A percentile compares a stretch with the other conserved stretches of the same genome.
Conservation (phyloP, 2,797 vertebrate species). For the Nannoperca australis region DNA sequence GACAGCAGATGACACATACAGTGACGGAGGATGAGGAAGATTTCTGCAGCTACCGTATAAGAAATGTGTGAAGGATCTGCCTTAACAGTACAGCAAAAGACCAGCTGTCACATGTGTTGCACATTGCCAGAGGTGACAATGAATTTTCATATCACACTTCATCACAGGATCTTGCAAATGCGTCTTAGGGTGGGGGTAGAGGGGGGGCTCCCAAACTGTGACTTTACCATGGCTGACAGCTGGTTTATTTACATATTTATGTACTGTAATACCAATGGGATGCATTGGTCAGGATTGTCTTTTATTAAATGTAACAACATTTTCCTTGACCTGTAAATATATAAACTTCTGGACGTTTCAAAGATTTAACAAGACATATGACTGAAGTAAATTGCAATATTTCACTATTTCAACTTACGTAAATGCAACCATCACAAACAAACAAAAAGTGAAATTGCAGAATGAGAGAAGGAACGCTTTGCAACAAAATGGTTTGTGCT, state of each 20-base stretch:
- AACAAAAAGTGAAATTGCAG: not conserved
- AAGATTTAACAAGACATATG: not conserved
- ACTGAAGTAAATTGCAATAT: not conserved
- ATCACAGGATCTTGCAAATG: constrained; percentile 33
- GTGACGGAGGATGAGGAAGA: constrained; percentile 61
- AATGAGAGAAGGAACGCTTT: not conserved
- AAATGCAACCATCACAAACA: not conserved
- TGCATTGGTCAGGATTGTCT: not conserved
- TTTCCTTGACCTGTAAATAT: not conserved
- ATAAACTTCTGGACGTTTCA: not conserved
- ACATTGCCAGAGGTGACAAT: constrained; percentile 48
- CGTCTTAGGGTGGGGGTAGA: not conserved
- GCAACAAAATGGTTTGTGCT: not conserved
- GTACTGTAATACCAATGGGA: not conserved
- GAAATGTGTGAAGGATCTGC: constrained; percentile 30
- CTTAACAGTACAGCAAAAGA: constrained; percentile 28
- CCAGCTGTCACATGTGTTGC: constrained; percentile 55
- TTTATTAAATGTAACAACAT: not conserved
- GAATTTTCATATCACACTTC: constrained; percentile 45
- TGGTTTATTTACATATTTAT: constrained; percentile 13
- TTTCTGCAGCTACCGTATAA: constrained; percentile 49
- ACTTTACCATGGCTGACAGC: constrained; percentile 11
- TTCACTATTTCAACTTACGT: not conserved
- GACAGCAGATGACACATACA: constrained; percentile 78
- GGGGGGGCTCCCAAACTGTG: not conserved